Evolutionary conservation across 2,797 vertebrate species (phyloP).

Genomic region (Oreochromis mossambicus): DNA sequence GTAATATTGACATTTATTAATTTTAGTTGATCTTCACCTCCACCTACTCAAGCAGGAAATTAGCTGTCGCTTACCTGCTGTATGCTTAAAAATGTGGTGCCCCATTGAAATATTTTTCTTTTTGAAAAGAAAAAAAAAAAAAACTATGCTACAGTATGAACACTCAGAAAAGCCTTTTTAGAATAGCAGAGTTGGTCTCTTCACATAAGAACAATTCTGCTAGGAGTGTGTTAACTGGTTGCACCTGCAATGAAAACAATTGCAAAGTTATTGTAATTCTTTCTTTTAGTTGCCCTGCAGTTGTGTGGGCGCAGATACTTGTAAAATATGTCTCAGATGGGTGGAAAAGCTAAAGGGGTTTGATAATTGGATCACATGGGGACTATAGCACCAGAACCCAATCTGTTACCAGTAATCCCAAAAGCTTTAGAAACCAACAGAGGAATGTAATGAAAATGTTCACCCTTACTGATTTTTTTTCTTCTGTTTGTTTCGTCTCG

Average conservation of each 20-base stretch:
- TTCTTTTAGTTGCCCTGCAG: conserved; percentile 9
- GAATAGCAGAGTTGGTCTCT: neutral
- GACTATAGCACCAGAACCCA: conserved; percentile 24
- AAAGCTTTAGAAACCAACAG: conserved; percentile 48
- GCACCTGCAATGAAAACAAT: neutral
- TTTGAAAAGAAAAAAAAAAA: neutral
- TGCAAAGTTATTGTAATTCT: neutral
- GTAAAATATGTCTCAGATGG: conserved; percentile 30
- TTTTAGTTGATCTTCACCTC: neutral
- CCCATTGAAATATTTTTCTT: neutral
- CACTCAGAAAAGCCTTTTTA: neutral
- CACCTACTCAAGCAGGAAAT: neutral
- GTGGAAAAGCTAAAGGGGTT: conserved; percentile 35
- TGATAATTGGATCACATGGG: conserved; percentile 64
- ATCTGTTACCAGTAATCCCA: conserved; percentile 53
- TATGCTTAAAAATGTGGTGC: neutral
- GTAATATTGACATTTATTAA: neutral
- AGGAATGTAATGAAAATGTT: conserved; percentile 63
- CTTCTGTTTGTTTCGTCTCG: neutral
- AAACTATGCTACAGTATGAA: neutral
- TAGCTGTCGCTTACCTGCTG: neutral
- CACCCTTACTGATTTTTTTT: neutral
- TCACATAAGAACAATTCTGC: neutral
- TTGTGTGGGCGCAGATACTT: conserved; percentile 21
- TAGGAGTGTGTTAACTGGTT: neutral